These are phyloP conservation scores for Oryctes rhinoceros DNA, from an alignment of 1,140 invertebrate genomes.

Conservation along the genomic window DNA sequence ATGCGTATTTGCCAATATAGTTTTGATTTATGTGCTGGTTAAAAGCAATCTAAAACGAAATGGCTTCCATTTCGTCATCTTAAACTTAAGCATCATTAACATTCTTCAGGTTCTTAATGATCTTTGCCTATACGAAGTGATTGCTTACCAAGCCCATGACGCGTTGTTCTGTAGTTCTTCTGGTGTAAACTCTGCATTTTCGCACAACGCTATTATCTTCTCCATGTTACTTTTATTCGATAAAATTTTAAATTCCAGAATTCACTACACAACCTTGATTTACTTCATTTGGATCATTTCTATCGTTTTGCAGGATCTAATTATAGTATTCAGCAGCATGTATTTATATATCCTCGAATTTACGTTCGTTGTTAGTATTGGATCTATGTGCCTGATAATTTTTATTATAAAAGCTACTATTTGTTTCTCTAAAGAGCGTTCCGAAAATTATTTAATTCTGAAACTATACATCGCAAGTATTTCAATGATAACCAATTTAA, in stretches of 20 bases:
- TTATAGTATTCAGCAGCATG: not conserved
- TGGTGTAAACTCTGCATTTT: not conserved
- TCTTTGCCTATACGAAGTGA: not conserved
- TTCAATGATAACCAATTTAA: not conserved
- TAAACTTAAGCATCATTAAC: not conserved
- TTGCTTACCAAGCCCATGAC: not conserved
- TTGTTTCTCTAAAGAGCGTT: not conserved
- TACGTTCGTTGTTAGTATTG: not conserved
- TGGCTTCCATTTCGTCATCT: not conserved
- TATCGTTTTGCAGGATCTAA: not conserved
- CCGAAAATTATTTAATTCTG: not conserved
- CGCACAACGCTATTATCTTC: not conserved
- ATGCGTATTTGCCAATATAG: not conserved
- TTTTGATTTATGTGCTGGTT: not conserved
- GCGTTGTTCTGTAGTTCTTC: not conserved
- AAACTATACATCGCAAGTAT: not conserved
- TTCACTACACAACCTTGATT: not conserved
- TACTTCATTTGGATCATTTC: slow-evolving; percentile 8
- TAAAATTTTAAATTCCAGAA: not conserved
- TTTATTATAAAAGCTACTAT: not conserved
- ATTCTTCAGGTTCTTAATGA: not conserved
- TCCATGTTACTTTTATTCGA: not conserved
- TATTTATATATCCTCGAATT: not conserved
- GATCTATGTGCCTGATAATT: not conserved
- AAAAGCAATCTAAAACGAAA: not conserved